Evolutionary conservation across 1,140 invertebrate genomes (phyloP).

Genomic region (Drosophila ironensis): DNA sequence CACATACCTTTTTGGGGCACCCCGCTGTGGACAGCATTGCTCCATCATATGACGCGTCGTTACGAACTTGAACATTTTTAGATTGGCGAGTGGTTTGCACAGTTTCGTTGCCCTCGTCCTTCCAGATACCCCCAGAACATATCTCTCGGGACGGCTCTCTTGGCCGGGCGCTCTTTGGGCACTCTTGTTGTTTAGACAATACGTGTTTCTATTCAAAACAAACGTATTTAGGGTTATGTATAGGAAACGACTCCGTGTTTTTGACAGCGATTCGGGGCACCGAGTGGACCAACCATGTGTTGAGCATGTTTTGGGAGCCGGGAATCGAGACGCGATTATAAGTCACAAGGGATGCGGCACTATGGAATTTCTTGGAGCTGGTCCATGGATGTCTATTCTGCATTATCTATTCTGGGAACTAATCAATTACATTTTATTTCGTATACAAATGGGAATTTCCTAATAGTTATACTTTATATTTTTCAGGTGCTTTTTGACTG

Average conservation of each 20-base stretch:
- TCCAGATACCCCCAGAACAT: neutral
- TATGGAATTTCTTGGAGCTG: neutral
- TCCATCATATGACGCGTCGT: constrained; percentile 61
- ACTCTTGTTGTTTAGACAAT: constrained; percentile 60
- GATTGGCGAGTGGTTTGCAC: constrained; percentile 60
- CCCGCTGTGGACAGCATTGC: no score
- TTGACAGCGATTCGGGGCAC: constrained; percentile 5
- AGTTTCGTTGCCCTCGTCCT: constrained; percentile 31
- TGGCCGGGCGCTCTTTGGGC: constrained; percentile 6
- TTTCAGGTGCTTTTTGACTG: constrained; percentile 82
- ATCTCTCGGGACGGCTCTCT: constrained; percentile 14
- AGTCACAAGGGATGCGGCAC: neutral
- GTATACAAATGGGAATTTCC: neutral
- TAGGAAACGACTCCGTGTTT: constrained; percentile 20
- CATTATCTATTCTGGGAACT: no score
- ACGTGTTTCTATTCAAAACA: constrained; percentile 45
- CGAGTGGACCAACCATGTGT: constrained; percentile 32
- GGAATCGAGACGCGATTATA: constrained; percentile 1
- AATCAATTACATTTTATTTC: neutral
- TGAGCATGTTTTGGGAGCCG: constrained; percentile 33
- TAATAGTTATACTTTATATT: constrained; percentile 25
- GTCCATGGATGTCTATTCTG: neutral
- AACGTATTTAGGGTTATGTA: constrained; percentile 44
- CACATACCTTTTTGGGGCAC: neutral
- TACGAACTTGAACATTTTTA: constrained; percentile 81